Conservation (phyloP, 2,113 vertebrate genomes). For the Anas platyrhynchos region DNA sequence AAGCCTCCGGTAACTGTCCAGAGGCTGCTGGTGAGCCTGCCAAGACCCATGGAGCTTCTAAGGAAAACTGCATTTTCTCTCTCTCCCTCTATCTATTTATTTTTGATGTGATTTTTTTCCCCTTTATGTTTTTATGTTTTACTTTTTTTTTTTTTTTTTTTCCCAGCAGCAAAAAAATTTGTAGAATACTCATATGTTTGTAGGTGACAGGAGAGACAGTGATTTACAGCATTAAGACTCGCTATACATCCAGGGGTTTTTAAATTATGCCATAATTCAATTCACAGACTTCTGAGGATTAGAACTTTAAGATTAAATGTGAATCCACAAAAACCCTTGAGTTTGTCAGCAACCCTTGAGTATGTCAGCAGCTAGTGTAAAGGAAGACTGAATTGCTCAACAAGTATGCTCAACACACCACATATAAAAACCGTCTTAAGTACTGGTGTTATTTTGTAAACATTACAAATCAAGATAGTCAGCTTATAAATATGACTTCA, state of each 20-base stretch:
- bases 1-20: neutral
- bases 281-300: neutral
- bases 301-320: neutral
- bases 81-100: neutral
- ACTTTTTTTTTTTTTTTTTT: no score
- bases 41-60: accelerated
- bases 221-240: neutral
- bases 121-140: no score
- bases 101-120: neutral
- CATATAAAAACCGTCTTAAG: neutral
- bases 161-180: neutral
- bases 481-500: neutral
- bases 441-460: neutral
- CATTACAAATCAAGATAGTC: neutral
- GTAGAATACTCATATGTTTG: neutral
- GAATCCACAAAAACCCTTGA: neutral
- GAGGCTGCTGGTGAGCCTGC: neutral
- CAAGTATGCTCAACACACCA: neutral
- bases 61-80: neutral
- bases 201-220: neutral
- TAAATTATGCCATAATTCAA: neutral
- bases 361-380: neutral
- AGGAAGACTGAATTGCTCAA: neutral
- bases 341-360: neutral
- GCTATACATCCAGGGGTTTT: neutral